Evolutionary conservation across 2,113 vertebrate genomes (phyloP), one percentile per base, ranked within the genome.

Genomic region (Corythornis cristatus): DNA sequence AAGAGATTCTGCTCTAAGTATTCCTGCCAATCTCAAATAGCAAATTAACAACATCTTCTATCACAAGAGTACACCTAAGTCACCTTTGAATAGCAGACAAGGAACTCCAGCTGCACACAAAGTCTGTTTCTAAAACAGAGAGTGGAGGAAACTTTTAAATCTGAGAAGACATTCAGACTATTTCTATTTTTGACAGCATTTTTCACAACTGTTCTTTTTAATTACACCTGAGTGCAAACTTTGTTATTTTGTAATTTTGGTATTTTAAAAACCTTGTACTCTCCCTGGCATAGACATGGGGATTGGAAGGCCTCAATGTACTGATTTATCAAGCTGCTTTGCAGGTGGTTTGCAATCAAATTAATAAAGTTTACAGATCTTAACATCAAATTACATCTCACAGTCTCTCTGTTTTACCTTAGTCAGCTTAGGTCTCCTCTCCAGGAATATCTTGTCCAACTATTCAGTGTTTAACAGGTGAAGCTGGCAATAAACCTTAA

Each of bases 401-500:
- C 14, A 42, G 65, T 83, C 58, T 88, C 71, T 92, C 83, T 87
- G 60, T 67, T 92, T 94, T 93, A 94, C 88, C 90, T 93, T 75
- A 86, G 86, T 88, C 73, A 94, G 71, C 48, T 93, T 79, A 93
- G 12, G 40, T 80, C 90, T 94, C 82, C 81, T 86, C 76, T 93
- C 87, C 93, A 89, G 78, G 82, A 93, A 94, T 93, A 94, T 26
- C 33, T 18, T 83, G 88, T 93, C 88, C 95, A 94, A 64, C 90
- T 95, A 93, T 72, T 88, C 84, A 91, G 77, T 71, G 50, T 86
- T 89, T 83, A 90, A 94, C 82, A 91, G 67, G 78, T 91, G 72
- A 91, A 91, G 81, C 73, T 93, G 92, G 83, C 80, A 92, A 92
- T 88, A 90, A 77, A 89, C 82, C 77, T 93, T 93, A 89, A 93